These are phyloP conservation scores for Scrobipalpa costella DNA, from an alignment of 2,888 invertebrate species.

Conservation along the genomic window DNA sequence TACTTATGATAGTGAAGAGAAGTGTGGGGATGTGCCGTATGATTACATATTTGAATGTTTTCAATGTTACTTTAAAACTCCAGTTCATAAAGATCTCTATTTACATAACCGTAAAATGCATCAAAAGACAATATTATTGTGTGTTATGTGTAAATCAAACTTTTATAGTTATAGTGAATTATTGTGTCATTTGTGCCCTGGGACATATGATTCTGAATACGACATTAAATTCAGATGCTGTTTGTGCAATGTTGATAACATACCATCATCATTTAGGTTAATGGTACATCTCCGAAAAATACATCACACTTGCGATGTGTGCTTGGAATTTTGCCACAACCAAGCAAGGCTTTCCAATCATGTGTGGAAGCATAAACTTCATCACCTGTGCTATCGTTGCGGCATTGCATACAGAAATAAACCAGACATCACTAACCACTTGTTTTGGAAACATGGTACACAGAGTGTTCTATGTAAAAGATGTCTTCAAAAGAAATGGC, in stretches of 20 bases:
- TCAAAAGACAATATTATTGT: slow-evolving; percentile 89
- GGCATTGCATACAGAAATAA: slow-evolving; percentile 94
- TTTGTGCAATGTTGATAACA: slow-evolving; percentile 87
- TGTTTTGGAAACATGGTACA: slow-evolving; percentile 96
- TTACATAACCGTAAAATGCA: slow-evolving; percentile 93
- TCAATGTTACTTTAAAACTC: slow-evolving; percentile 89
- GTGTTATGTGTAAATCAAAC: slow-evolving; percentile 93
- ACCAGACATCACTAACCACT: slow-evolving; percentile 92
- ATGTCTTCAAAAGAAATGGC: slow-evolving; percentile 95
- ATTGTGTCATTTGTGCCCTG: slow-evolving; percentile 93
- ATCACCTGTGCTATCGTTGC: slow-evolving; percentile 93
- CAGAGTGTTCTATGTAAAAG: slow-evolving; percentile 92
- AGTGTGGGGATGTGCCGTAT: slow-evolving; percentile 78
- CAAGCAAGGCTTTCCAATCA: slow-evolving; percentile 91
- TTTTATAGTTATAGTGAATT: slow-evolving; percentile 94
- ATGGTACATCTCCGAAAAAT: slow-evolving; percentile 93
- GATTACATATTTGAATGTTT: slow-evolving; percentile 91
- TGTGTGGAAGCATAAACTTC: slow-evolving; percentile 94
- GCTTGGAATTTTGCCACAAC: slow-evolving; percentile 89
- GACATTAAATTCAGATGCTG: slow-evolving; percentile 90
- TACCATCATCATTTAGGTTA: slow-evolving; percentile 92
- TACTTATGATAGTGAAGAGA: slow-evolving; percentile 83
- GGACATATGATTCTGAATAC: slow-evolving; percentile 84
- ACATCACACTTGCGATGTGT: slow-evolving; percentile 93
- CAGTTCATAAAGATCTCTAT: slow-evolving; percentile 91